Evolutionary conservation across 2,888 invertebrate species (phyloP).

Genomic region (Torymus aiolomorphi): DNA sequence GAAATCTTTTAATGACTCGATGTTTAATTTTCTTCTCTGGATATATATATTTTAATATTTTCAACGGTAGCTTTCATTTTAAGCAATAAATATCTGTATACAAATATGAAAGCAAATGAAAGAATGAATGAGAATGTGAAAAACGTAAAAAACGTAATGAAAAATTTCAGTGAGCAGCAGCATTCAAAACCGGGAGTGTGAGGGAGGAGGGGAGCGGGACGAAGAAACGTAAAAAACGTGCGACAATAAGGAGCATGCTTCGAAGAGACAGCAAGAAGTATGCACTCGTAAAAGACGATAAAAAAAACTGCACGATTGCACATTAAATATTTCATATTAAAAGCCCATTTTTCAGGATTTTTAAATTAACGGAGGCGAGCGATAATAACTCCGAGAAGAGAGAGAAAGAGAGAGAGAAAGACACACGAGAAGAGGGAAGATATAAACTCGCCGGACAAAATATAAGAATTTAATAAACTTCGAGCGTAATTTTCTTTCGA

Average conservation of each 20-base stretch:
- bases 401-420: too few relatives aligned
- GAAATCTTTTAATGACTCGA: too few relatives aligned
- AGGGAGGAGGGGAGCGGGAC: not conserved
- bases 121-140: constrained; percentile 10
- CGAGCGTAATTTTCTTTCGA: not conserved
- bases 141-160: constrained; percentile 16
- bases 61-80: too few relatives aligned
- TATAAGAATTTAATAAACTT: not conserved
- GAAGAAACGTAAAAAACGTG: constrained; percentile 5
- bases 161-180: constrained; percentile 6
- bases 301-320: not conserved
- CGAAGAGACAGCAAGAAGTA: not conserved
- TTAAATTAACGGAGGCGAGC: too few relatives aligned
- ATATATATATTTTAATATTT: too few relatives aligned
- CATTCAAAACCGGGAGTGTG: constrained; percentile 9
- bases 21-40: too few relatives aligned
- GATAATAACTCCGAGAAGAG: too few relatives aligned
- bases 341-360: not conserved
- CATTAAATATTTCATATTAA: constrained; percentile 7
- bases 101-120: constrained; percentile 3
- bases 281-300: constrained; percentile 13
- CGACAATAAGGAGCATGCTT: constrained; percentile 17
- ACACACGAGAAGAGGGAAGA: too few relatives aligned
- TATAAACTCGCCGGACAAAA: too few relatives aligned
- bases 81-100: constrained; percentile 19